phyloP scores from a whole-genome alignment of 2,113 vertebrate genomes.

The Gorilla gorilla region DNA sequence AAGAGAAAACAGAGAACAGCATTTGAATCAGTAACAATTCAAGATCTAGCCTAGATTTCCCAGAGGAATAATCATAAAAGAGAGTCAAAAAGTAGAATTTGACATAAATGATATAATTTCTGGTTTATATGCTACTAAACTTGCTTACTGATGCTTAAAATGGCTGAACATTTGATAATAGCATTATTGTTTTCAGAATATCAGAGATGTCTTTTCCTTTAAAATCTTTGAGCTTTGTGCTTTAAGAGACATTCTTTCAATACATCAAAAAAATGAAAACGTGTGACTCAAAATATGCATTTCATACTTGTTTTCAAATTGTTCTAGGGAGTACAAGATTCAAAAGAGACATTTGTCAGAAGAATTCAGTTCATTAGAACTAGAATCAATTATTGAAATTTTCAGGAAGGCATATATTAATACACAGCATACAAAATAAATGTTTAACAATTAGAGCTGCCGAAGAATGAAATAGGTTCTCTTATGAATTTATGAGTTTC shows the following conservation, averaged over 20 bases:
- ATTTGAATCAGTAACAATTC: constrained; percentile 1
- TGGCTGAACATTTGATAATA: not conserved
- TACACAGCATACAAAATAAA: not conserved
- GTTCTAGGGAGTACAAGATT: not conserved
- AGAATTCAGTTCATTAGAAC: not conserved
- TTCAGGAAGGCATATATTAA: not conserved
- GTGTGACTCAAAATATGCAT: not conserved
- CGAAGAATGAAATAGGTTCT: not conserved
- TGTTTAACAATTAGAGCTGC: constrained; percentile 15
- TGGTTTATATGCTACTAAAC: not conserved
- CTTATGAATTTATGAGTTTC: not conserved
- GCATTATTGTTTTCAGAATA: constrained; percentile 37
- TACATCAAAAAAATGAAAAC: not conserved
- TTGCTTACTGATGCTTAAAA: constrained; percentile 29
- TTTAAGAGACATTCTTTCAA: not conserved
- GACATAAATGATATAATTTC: not conserved
- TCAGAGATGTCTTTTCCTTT: not conserved
- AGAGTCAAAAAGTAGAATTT: not conserved
- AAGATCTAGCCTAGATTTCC: not conserved
- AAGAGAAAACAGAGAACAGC: not conserved
- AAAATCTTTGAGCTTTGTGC: not conserved
- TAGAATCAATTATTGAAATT: not conserved
- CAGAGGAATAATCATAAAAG: not conserved
- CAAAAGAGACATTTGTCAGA: not conserved
- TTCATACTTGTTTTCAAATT: not conserved